A percentile compares a stretch with the other conserved stretches of the same genome.
phyloP scores from a whole-genome alignment of 2,888 invertebrate species.

The Amaurobius ferox region DNA sequence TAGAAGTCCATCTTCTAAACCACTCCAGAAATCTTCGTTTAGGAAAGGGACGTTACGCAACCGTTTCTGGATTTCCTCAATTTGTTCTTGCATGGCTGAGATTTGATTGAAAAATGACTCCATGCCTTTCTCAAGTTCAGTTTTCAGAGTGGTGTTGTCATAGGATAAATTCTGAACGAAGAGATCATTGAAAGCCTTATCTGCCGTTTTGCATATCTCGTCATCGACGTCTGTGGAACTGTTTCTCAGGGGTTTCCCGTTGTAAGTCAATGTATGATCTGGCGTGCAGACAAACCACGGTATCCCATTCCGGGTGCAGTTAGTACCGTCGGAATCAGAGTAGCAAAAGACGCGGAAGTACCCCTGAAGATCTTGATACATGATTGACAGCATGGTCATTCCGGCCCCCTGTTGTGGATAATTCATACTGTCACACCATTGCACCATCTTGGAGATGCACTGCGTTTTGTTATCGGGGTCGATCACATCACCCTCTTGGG shows the following conservation, averaged over 20 bases:
- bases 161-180: slow-evolving; percentile 39
- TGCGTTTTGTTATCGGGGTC: slow-evolving; percentile 19
- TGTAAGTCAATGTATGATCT: slow-evolving; percentile 30
- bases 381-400: slow-evolving; percentile 34
- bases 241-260: slow-evolving; percentile 10
- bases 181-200: slow-evolving; percentile 51
- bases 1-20: neutral
- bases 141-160: slow-evolving; percentile 9
- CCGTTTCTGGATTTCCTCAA: neutral
- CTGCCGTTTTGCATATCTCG: slow-evolving; percentile 38
- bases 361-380: neutral
- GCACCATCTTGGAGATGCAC: slow-evolving; percentile 29
- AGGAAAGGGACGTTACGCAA: neutral
- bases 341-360: slow-evolving; percentile 25
- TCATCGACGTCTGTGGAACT: slow-evolving; percentile 13
- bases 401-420: slow-evolving; percentile 34
- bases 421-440: slow-evolving; percentile 44
- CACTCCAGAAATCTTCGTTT: neutral
- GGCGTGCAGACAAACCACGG: slow-evolving; percentile 43
- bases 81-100: slow-evolving; percentile 13
- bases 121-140: slow-evolving; percentile 24
- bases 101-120: slow-evolving; percentile 30
- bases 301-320: slow-evolving; percentile 52
- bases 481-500: slow-evolving; percentile 3
- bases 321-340: slow-evolving; percentile 43